These are phyloP conservation scores for Acanthosepion pharaonis DNA, from an alignment of 2,888 invertebrate species.

Conservation along the genomic window DNA sequence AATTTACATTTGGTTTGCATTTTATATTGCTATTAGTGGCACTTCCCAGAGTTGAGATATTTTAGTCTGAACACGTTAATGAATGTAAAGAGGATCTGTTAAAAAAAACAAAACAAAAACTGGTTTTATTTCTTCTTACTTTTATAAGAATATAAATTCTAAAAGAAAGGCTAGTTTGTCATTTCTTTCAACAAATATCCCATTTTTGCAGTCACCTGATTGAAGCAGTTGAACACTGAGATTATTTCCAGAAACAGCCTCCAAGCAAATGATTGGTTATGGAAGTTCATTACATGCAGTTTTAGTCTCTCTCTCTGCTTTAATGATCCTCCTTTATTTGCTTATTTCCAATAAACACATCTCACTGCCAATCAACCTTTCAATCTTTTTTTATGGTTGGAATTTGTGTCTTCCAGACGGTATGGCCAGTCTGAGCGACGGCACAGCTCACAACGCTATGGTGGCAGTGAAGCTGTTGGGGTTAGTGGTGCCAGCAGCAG, in stretches of 20 bases:
- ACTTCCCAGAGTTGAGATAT: too few species aligned
- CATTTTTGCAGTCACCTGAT: not conserved
- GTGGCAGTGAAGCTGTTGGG: slow-evolving; percentile 34
- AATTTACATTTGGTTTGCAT: too few species aligned
- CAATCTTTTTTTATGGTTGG: slow-evolving; percentile 25
- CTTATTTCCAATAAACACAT: not conserved
- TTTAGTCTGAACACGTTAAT: too few species aligned
- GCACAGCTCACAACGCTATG: slow-evolving; percentile 35
- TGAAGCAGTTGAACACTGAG: not conserved
- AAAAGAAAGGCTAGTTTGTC: not conserved
- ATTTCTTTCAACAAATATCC: not conserved
- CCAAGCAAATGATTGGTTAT: not conserved
- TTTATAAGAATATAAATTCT: not conserved
- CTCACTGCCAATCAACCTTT: not conserved
- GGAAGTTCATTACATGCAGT: not conserved
- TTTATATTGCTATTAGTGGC: too few species aligned
- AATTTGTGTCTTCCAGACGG: slow-evolving; percentile 43
- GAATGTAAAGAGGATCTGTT: too few species aligned
- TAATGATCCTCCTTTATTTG: not conserved
- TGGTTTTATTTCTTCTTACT: too few species aligned
- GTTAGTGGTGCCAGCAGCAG: not conserved
- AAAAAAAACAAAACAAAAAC: too few species aligned
- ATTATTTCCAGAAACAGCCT: not conserved
- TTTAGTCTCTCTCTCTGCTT: not conserved
- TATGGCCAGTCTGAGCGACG: slow-evolving; percentile 39